Evolutionary conservation across 2,113 vertebrate species (phyloP).

Genomic region (Passer domesticus): DNA sequence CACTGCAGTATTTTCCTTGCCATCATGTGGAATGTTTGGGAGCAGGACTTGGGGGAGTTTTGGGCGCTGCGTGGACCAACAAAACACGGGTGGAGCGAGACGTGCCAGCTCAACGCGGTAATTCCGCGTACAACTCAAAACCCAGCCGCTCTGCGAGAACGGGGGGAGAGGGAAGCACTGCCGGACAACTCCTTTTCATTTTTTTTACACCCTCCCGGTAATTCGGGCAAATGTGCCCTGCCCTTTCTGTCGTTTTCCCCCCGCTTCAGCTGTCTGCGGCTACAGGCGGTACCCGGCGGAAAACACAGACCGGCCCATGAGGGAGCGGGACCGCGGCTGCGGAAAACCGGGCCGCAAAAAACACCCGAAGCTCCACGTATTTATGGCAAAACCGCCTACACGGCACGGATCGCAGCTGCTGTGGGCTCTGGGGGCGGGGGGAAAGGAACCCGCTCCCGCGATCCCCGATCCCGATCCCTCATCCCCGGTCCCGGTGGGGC

Average conservation of each 20-base stretch:
- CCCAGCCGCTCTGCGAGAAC: not conserved
- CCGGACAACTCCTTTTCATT: not conserved
- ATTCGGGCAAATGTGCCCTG: not conserved
- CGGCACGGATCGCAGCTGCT: accelerated
- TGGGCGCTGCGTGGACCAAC: not conserved
- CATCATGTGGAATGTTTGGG: accelerated
- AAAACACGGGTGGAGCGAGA: accelerated
- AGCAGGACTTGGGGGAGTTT: not conserved
- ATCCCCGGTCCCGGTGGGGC: not conserved
- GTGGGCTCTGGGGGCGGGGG: accelerated
- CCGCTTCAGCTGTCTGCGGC: not conserved
- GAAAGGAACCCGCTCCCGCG: accelerated
- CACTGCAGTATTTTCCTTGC: not conserved
- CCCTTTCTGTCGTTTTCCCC: not conserved
- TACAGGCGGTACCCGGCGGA: not conserved
- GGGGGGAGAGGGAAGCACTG: not conserved
- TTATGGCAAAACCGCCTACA: accelerated
- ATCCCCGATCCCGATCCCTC: not conserved
- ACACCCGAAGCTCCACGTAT: not conserved
- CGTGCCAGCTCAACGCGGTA: not conserved
- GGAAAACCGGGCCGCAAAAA: not conserved
- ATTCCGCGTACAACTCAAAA: not conserved
- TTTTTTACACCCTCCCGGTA: not conserved
- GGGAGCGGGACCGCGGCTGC: not conserved
- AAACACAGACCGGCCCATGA: not conserved